Base-by-base conservation (phyloP, 2,888 invertebrate genomes). In the Brachyopa scutellaris region DNA sequence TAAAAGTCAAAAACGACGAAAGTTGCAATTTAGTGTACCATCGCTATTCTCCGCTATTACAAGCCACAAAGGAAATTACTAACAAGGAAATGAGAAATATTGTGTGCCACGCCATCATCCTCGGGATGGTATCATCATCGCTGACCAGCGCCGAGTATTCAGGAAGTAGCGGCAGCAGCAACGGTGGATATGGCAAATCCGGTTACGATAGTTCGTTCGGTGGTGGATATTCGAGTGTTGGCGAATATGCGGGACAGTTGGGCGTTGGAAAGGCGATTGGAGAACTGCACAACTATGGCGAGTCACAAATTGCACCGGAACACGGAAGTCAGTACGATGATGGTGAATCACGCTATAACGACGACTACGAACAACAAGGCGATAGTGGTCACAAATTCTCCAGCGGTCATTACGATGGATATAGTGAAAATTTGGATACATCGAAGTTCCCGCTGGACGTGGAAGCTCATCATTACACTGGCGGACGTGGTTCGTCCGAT, bases 21-120 rank as follows among this genome's bases (percentile, higher is more conserved):
- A 74, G 80, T 19, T 51, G 59, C 74, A 31, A 69, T 74, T 76
- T 80, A 80, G 80, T 80, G 62, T 76, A 70, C 13, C 62, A 80
- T 70, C 51, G 64, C 23, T 13, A 36, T 51, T 51, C 57, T 17
- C 49, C 51, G 74, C 45, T 19, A 74, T 23, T 59, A 70, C 33
- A 36, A 69, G 11, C 11, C 2, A 47, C 13, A 42, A 40, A 11
- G 15, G 31, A 38, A 19, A n/a, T n/a, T n/a, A n/a, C n/a, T n/a
- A 69, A 19, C 4, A 13, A n/a, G 7, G 31, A 69, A 55, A 80
- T 70, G 74, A 69, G 7, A 36, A 69, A 51, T 42, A 49, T 69
- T 23, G 61, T 62, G 1, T 49, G 23, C 19, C 67, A 57, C 3
- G 36, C 51, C 51, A 17, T 69, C 69, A 70, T 80, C 64, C 57